Percentiles rank a stretch among this genome's conserved stretches.
These are phyloP conservation scores for Pitta sordida DNA, from an alignment of 2,113 vertebrate species.

Conservation along the genomic window DNA sequence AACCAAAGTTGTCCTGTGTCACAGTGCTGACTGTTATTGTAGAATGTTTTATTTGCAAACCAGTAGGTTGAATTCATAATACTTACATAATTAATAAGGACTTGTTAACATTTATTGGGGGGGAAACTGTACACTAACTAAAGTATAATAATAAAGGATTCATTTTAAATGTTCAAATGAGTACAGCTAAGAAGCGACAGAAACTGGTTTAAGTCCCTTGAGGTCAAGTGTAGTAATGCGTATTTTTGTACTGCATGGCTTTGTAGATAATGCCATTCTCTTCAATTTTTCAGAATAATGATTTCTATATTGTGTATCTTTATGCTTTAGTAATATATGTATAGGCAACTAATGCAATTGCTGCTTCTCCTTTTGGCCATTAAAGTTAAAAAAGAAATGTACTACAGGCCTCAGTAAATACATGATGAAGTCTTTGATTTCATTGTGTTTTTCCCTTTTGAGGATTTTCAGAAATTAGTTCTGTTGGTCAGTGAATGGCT, in stretches of 20 bases:
- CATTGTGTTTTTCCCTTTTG: background rate
- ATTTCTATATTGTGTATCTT: conserved; percentile 8
- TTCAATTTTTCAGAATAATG: background rate
- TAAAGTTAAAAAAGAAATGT: conserved; percentile 35
- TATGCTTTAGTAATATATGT: background rate
- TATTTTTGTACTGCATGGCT: conserved; percentile 18
- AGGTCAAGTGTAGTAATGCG: background rate
- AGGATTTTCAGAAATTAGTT: background rate
- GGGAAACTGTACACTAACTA: background rate
- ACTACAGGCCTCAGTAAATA: background rate
- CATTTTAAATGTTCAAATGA: background rate
- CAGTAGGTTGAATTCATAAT: background rate
- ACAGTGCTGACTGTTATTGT: background rate
- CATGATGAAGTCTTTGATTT: background rate
- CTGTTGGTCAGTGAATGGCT: background rate
- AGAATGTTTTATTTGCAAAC: background rate
- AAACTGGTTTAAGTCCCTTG: background rate
- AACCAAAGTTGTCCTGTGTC: background rate
- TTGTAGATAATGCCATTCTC: conserved; percentile 14
- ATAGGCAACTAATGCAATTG: background rate
- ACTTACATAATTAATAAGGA: conserved; percentile 16
- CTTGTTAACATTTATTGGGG: background rate
- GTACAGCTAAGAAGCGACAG: background rate
- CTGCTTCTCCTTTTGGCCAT: conserved; percentile 14
- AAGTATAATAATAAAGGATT: background rate